Percentiles rank a stretch among this genome's conserved stretches.
Conservation (phyloP, 2,888 invertebrate species). For the Drosophila mercatorum region DNA sequence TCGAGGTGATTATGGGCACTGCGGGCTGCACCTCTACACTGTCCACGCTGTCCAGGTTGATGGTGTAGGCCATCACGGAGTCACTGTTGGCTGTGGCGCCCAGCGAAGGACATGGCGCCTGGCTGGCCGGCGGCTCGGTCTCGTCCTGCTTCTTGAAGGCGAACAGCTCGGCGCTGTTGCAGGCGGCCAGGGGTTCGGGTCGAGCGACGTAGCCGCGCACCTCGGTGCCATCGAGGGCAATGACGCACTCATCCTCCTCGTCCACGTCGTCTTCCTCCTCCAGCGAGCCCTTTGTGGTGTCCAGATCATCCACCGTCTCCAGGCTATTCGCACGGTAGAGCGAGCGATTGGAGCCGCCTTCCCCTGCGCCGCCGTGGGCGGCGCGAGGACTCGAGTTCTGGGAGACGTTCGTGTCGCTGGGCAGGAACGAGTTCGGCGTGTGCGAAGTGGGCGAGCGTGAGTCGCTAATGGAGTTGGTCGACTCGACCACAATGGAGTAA, state of each 20-base stretch:
- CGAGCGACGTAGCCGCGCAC: constrained; percentile 63
- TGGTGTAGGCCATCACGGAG: constrained; percentile 48
- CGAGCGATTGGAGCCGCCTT: constrained; percentile 40
- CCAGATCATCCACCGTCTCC: constrained; percentile 64
- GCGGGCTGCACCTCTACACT: constrained; percentile 4
- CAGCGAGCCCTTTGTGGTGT: constrained; percentile 68
- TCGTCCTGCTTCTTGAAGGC: constrained; percentile 51
- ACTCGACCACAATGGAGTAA: constrained; percentile 58
- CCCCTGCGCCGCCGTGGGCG: constrained; percentile 22
- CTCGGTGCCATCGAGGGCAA: constrained; percentile 67
- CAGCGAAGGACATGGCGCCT: constrained; percentile 24
- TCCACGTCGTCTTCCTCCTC: constrained; percentile 55
- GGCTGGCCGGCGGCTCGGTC: background rate
- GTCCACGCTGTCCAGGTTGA: constrained; percentile 53
- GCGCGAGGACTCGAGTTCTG: constrained; percentile 60
- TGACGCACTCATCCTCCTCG: constrained; percentile 66
- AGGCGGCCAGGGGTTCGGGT: constrained; percentile 25
- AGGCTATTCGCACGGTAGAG: constrained; percentile 66
- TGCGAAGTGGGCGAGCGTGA: constrained; percentile 56
- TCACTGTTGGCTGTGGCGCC: constrained; percentile 69
- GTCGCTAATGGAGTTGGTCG: constrained; percentile 55
- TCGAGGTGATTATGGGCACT: background rate
- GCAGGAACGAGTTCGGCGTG: constrained; percentile 60
- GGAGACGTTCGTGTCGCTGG: constrained; percentile 64
- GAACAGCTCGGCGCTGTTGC: constrained; percentile 61